phyloP scores from a whole-genome alignment of 2,113 vertebrate species.

The Cyanoliseus patagonus region DNA sequence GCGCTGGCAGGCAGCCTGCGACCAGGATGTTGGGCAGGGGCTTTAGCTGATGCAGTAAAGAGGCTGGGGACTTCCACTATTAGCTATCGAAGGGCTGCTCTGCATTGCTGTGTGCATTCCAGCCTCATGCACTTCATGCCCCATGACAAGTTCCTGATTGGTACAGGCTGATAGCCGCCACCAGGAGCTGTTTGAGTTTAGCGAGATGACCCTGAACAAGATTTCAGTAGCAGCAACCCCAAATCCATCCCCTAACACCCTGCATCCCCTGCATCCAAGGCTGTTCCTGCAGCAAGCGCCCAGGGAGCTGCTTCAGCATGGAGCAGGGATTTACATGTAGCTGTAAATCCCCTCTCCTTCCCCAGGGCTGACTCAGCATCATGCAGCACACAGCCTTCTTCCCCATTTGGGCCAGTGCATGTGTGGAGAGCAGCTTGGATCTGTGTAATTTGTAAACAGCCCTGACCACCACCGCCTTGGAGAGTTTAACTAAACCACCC shows the following conservation, averaged over 20 bases:
- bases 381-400: background rate
- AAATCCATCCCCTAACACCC: background rate
- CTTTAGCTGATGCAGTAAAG: background rate
- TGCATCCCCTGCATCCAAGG: background rate
- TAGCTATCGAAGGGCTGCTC: background rate
- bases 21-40: background rate
- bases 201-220: constrained; percentile 6
- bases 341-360: background rate
- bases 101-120: background rate
- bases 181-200: constrained; percentile 72
- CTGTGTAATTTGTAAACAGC: background rate
- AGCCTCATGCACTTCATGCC: constrained; percentile 73
- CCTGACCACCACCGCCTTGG: accelerated
- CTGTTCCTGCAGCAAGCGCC: background rate
- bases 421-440: background rate
- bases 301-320: accelerated
- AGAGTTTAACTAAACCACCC: background rate
- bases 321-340: background rate
- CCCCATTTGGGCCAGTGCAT: background rate
- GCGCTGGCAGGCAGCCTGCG: background rate
- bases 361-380: background rate
- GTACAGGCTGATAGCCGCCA: constrained; percentile 68
- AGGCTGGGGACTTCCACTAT: background rate
- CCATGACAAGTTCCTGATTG: constrained; percentile 65
- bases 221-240: background rate